Conservation (phyloP, 2,888 invertebrate species). For the Deilephila porcellus region DNA sequence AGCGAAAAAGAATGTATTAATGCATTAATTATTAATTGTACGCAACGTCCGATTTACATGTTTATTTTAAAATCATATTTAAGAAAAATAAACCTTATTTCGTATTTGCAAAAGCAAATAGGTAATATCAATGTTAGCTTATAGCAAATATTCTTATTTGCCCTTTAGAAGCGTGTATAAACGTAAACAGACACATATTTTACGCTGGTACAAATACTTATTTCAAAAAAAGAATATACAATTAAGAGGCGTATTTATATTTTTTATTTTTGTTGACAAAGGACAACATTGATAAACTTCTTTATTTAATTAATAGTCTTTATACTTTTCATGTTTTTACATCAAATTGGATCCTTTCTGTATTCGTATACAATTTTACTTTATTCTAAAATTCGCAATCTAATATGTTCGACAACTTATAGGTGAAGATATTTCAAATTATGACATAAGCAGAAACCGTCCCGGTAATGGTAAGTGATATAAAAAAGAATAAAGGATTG, state of each 20-base stretch:
- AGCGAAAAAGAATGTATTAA: neutral
- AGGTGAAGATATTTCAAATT: slow-evolving; percentile 72
- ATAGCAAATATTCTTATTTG: neutral
- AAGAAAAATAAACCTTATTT: neutral
- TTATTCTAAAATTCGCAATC: neutral
- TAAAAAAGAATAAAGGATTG: neutral
- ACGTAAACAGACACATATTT: neutral
- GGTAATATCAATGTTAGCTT: neutral
- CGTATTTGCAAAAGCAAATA: neutral
- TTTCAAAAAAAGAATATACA: slow-evolving; percentile 1
- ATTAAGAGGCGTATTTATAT: neutral
- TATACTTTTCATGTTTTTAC: neutral
- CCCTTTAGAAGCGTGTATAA: neutral
- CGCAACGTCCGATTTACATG: too few species aligned
- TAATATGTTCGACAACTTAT: slow-evolving; percentile 21
- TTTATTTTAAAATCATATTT: too few species aligned
- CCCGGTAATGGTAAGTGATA: slow-evolving; percentile 51
- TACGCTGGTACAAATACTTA: neutral
- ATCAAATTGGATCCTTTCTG: neutral
- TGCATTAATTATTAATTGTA: neutral
- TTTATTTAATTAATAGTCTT: neutral
- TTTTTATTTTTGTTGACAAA: neutral
- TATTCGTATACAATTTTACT: neutral
- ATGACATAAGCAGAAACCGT: slow-evolving; percentile 73
- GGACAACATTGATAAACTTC: neutral